phyloP scores from a whole-genome alignment of 2,888 invertebrate species.

The Drosophila subquinaria region DNA sequence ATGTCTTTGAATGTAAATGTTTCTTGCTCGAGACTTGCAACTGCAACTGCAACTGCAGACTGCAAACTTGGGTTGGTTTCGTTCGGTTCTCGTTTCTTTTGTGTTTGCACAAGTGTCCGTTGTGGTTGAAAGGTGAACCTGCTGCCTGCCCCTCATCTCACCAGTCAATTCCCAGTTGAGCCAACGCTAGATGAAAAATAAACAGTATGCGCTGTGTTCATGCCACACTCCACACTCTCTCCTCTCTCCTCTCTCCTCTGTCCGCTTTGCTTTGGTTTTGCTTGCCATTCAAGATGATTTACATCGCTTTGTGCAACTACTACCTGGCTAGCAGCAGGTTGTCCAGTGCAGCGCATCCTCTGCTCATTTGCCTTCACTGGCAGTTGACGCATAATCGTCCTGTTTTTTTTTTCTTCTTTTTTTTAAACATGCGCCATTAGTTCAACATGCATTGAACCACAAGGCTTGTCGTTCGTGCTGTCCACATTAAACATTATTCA shows the following conservation, averaged over 20 bases:
- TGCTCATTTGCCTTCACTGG: constrained; percentile 61
- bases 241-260: too few relatives aligned
- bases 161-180: constrained; percentile 26
- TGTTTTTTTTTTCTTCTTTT: constrained; percentile 59
- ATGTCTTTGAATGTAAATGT: constrained; percentile 74
- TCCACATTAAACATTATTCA: constrained; percentile 43
- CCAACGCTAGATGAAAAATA: constrained; percentile 75
- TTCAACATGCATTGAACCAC: constrained; percentile 59
- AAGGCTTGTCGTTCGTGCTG: constrained; percentile 11
- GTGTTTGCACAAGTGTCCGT: constrained; percentile 77
- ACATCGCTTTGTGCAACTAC: constrained; percentile 52
- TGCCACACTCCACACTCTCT: constrained; percentile 15
- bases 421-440: constrained; percentile 55
- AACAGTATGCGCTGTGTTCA: constrained; percentile 70
- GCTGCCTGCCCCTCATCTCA: background rate
- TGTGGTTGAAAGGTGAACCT: constrained; percentile 78
- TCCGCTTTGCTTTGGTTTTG: constrained; percentile 24
- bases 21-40: constrained; percentile 47
- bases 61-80: constrained; percentile 19
- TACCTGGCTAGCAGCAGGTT: constrained; percentile 19
- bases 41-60: constrained; percentile 29
- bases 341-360: constrained; percentile 38
- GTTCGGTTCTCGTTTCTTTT: constrained; percentile 38
- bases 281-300: constrained; percentile 73
- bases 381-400: constrained; percentile 75